Conservation (phyloP, 2,888 invertebrate genomes). For the Dasypogon diadema region DNA sequence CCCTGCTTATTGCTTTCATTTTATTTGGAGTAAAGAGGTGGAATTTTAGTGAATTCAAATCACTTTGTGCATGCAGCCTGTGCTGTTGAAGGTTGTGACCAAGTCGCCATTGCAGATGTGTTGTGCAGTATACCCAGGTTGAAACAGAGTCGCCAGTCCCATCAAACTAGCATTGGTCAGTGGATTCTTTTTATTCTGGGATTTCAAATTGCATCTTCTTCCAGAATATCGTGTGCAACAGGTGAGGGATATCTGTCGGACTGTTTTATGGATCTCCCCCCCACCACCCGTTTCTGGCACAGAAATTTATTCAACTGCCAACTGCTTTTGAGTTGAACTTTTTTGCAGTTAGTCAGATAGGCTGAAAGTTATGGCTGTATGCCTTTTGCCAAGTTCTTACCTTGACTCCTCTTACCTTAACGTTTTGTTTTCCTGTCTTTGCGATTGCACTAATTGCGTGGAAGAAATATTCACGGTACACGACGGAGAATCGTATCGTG, state of each 20-base stretch:
- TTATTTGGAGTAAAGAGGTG: neutral
- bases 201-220: slow-evolving; percentile 20
- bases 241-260: slow-evolving; percentile 20
- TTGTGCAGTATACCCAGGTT: neutral
- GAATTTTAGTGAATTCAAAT: slow-evolving; percentile 22
- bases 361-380: slow-evolving; percentile 30
- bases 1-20: slow-evolving; percentile 5
- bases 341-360: slow-evolving; percentile 30
- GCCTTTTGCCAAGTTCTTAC: neutral
- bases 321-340: neutral
- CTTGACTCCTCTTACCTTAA: neutral
- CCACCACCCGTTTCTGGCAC: neutral
- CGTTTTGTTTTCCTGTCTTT: slow-evolving; percentile 35
- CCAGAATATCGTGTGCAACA: neutral
- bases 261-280: neutral
- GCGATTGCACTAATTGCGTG: slow-evolving; percentile 34
- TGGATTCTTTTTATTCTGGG: neutral
- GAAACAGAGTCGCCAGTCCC: slow-evolving; percentile 6
- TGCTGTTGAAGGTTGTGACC: neutral
- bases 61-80: neutral
- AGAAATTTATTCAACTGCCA: slow-evolving; percentile 29
- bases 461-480: slow-evolving; percentile 19
- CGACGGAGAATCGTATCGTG: slow-evolving; percentile 20
- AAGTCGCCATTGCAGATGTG: slow-evolving; percentile 15
- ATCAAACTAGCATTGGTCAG: slow-evolving; percentile 23